Evolutionary conservation across 2,888 invertebrate genomes (phyloP).

Genomic region (Fragum sueziense): DNA sequence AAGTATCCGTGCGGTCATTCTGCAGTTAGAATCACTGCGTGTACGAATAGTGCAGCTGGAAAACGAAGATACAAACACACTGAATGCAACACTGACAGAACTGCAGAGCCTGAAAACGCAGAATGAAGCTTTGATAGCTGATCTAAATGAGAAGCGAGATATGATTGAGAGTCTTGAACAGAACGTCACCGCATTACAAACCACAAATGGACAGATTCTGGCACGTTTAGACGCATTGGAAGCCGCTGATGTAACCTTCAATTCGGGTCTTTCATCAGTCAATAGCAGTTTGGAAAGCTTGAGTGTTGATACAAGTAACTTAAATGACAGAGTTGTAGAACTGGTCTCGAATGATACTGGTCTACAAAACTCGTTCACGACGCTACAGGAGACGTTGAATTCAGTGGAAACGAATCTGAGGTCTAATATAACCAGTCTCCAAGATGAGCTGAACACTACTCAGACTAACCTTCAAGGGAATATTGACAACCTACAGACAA

Average conservation of each 20-base stretch:
- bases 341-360: background rate
- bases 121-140: background rate
- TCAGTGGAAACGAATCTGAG: background rate
- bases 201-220: background rate
- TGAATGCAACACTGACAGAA: background rate
- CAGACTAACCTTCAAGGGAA: background rate
- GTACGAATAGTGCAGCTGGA: background rate
- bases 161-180: background rate
- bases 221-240: background rate
- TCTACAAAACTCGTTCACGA: background rate
- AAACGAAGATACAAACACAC: background rate
- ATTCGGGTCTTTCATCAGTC: background rate
- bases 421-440: background rate
- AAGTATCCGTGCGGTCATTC: conserved; percentile 2
- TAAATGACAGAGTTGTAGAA: background rate
- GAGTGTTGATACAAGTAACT: background rate
- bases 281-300: background rate
- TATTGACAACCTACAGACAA: background rate
- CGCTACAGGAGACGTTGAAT: background rate
- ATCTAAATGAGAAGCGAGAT: background rate
- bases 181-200: background rate
- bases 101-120: background rate
- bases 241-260: background rate
- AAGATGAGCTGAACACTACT: background rate
- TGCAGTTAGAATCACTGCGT: background rate